Conservation (phyloP, 2,113 vertebrate species). For the Mustela lutreola region DNA sequence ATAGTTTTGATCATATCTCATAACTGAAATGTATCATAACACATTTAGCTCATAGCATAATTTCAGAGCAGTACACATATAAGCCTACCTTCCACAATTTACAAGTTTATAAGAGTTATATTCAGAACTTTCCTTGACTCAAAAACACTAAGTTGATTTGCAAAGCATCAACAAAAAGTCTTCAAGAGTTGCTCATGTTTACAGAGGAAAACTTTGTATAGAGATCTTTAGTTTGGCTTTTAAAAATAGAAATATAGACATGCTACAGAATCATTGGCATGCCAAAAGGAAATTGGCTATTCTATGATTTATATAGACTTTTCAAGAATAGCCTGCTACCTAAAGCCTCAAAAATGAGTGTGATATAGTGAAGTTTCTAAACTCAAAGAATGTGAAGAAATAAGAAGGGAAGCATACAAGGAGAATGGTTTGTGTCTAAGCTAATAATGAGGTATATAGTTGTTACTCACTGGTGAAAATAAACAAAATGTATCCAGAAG, state of each 20-base stretch:
- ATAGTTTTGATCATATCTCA: conserved; percentile 53
- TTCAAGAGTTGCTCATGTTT: conserved; percentile 69
- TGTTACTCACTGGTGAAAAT: not conserved
- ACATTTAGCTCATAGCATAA: conserved; percentile 54
- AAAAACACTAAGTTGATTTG: conserved; percentile 69
- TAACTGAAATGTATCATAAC: conserved; percentile 45
- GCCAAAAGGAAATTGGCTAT: not conserved
- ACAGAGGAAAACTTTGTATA: conserved; percentile 51
- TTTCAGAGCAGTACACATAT: not conserved
- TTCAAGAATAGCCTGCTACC: not conserved
- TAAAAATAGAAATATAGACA: conserved; percentile 64
- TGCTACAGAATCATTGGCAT: conserved; percentile 50
- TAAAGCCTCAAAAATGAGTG: conserved; percentile 9
- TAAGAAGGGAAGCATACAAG: not conserved
- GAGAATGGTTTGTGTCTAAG: conserved; percentile 8
- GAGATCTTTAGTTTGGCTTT: conserved; percentile 67
- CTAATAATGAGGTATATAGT: not conserved
- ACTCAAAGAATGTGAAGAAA: not conserved
- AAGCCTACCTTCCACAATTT: conserved; percentile 56
- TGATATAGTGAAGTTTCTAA: conserved; percentile 28
- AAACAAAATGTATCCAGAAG: not conserved
- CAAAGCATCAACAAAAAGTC: conserved; percentile 19
- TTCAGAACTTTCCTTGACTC: conserved; percentile 59
- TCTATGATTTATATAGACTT: not conserved
- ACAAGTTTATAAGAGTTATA: conserved; percentile 62